Evolutionary conservation across 2,113 vertebrate genomes (phyloP).

Genomic region (Thalassoma bifasciatum): DNA sequence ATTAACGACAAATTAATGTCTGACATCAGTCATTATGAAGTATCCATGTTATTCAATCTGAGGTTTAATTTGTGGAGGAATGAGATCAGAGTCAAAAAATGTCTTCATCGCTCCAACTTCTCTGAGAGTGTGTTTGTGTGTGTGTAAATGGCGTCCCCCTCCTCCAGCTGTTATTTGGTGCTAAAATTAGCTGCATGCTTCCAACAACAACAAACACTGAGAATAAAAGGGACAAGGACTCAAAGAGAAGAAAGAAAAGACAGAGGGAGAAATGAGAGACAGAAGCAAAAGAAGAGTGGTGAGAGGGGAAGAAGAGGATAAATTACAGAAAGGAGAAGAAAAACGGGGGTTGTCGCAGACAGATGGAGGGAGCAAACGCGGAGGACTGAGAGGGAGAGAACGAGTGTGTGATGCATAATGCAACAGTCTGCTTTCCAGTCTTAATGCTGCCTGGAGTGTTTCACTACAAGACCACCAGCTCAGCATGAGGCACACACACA

Average conservation of each 20-base stretch:
- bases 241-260: conserved; percentile 1
- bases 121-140: neutral
- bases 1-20: conserved; percentile 55
- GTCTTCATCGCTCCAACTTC: conserved; percentile 8
- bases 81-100: conserved; percentile 39
- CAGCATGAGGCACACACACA: conserved; percentile 5
- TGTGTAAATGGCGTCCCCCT: neutral
- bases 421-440: conserved; percentile 54
- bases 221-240: conserved; percentile 1
- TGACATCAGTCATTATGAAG: conserved; percentile 33
- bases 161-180: conserved; percentile 39
- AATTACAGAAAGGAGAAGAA: neutral
- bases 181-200: conserved; percentile 51
- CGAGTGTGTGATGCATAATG: conserved; percentile 54
- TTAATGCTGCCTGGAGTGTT: conserved; percentile 45
- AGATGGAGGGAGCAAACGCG: neutral
- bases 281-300: neutral
- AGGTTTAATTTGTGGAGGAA: conserved; percentile 43
- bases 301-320: neutral
- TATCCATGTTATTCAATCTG: conserved; percentile 10
- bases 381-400: conserved; percentile 5
- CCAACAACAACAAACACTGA: conserved; percentile 43
- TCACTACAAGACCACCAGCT: conserved; percentile 50
- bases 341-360: neutral
- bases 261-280: neutral